phyloP scores from a whole-genome alignment of 2,113 vertebrate species.

The Leptosomus discolor region DNA sequence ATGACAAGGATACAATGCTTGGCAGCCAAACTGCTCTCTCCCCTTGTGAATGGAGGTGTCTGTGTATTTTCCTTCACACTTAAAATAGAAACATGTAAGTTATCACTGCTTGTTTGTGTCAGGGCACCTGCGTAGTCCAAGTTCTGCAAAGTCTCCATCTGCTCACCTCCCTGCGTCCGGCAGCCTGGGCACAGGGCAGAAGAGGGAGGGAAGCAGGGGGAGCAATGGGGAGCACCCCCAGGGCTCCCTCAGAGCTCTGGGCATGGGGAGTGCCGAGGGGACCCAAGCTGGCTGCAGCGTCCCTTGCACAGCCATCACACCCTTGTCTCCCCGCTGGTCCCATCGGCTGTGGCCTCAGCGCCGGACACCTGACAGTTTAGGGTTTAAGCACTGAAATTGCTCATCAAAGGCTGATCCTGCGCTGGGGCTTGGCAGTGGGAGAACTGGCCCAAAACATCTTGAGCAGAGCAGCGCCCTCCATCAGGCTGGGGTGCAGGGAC shows the following conservation, averaged over 20 bases:
- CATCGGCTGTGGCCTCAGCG: neutral
- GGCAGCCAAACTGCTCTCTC: neutral
- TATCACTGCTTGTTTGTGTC: neutral
- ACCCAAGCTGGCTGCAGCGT: neutral
- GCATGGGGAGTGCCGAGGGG: neutral
- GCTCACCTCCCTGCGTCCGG: neutral
- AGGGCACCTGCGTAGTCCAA: neutral
- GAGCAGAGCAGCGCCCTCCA: neutral
- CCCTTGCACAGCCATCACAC: neutral
- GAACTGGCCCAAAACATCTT: neutral
- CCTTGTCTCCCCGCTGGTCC: neutral
- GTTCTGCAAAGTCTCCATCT: neutral
- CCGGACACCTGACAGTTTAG: fast-evolving
- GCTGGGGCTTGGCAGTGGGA: neutral
- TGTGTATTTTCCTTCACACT: neutral
- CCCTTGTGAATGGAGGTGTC: slow-evolving; percentile 18
- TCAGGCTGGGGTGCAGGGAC: neutral
- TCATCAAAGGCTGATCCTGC: fast-evolving
- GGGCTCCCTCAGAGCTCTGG: neutral
- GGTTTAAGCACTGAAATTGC: neutral
- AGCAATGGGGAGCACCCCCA: neutral
- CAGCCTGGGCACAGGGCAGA: neutral
- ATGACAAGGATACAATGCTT: neutral
- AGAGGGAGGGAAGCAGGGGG: neutral
- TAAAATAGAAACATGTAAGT: slow-evolving; percentile 10